phyloP scores from a whole-genome alignment of 2,113 vertebrate genomes.

The Pelobates fuscus region DNA sequence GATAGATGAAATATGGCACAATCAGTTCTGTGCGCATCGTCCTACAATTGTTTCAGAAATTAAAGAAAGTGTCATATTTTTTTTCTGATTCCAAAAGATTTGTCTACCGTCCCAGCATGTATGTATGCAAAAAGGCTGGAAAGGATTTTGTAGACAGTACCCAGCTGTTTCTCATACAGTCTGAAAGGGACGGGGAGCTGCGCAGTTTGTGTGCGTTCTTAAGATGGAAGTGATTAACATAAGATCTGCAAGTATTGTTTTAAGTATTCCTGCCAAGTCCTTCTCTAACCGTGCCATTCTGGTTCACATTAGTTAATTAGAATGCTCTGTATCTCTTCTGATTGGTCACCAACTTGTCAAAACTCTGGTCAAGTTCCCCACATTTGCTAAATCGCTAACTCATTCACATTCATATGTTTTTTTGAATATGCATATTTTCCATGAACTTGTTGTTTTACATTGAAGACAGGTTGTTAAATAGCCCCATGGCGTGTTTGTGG shows the following conservation, averaged over 20 bases:
- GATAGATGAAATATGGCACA: not conserved
- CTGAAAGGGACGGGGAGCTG: slow-evolving; percentile 55
- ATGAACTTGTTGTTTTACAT: slow-evolving; percentile 16
- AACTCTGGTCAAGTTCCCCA: slow-evolving; percentile 57
- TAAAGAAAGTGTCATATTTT: not conserved
- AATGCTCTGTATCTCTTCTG: slow-evolving; percentile 66
- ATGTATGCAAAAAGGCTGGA: slow-evolving; percentile 40
- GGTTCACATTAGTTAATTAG: slow-evolving; percentile 73
- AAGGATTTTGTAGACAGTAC: slow-evolving; percentile 47
- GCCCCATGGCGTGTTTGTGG: slow-evolving; percentile 25
- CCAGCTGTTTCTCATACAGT: slow-evolving; percentile 57
- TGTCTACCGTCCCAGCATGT: slow-evolving; percentile 20
- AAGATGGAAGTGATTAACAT: slow-evolving; percentile 76
- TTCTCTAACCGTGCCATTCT: slow-evolving; percentile 63
- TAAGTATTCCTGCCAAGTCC: slow-evolving; percentile 68
- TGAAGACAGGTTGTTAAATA: slow-evolving; percentile 28
- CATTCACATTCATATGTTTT: slow-evolving; percentile 15
- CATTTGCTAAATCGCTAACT: slow-evolving; percentile 61
- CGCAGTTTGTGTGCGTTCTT: slow-evolving; percentile 68
- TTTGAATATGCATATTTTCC: slow-evolving; percentile 6
- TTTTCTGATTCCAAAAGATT: slow-evolving; percentile 11
- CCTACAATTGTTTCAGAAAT: slow-evolving; percentile 2
- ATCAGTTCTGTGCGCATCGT: not conserved
- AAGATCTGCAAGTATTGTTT: slow-evolving; percentile 71
- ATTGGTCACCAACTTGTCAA: slow-evolving; percentile 60